Conservation (phyloP, 2,888 invertebrate species). For the Erebia ligea region DNA sequence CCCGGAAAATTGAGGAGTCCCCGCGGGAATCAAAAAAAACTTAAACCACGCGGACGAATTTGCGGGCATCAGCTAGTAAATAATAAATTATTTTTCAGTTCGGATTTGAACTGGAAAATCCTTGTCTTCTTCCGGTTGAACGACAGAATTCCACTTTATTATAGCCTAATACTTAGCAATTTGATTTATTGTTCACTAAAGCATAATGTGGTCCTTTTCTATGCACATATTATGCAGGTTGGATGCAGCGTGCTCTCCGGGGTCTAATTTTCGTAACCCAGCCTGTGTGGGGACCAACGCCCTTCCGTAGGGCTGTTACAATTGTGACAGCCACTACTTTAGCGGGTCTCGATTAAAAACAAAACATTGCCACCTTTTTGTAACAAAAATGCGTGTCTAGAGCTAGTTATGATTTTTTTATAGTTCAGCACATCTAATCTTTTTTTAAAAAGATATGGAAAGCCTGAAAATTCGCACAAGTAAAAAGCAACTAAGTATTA, state of each 20-base stretch:
- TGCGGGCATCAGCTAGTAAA: too few species aligned
- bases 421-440: too few species aligned
- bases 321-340: constrained; percentile 28
- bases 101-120: too few species aligned
- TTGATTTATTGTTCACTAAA: constrained; percentile 22
- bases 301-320: constrained; percentile 33
- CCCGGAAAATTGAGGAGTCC: too few species aligned
- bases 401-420: too few species aligned
- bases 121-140: too few species aligned
- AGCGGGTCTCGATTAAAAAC: constrained; percentile 12
- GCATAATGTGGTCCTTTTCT: constrained; percentile 49
- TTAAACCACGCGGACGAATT: too few species aligned
- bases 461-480: too few species aligned
- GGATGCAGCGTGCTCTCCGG: constrained; percentile 73
- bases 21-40: too few species aligned
- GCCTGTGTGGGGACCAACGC: constrained; percentile 56
- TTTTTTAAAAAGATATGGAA: too few species aligned
- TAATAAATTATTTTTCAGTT: too few species aligned
- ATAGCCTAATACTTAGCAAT: background rate
- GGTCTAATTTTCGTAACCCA: constrained; percentile 81
- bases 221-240: constrained; percentile 73
- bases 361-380: background rate
- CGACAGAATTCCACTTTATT: background rate
- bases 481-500: too few species aligned
- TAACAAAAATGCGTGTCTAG: background rate